A percentile compares a stretch with the other conserved stretches of the same genome.
phyloP scores from a whole-genome alignment of 2,797 vertebrate species.

The Corythornis leucogaster region DNA sequence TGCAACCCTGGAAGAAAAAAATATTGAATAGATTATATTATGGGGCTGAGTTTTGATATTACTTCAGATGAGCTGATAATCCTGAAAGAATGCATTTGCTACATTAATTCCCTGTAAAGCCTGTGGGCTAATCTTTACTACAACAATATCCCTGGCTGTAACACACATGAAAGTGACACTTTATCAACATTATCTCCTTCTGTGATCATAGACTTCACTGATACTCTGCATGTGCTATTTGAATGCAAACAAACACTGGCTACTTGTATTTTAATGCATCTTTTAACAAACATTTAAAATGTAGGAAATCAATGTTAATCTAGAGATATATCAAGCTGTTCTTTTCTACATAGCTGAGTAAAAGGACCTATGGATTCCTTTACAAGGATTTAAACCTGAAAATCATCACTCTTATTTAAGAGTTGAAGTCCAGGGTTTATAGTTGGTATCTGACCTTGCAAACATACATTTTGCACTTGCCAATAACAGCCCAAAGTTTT shows the following conservation, averaged over 20 bases:
- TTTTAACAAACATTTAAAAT: background rate
- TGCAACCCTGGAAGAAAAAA: background rate
- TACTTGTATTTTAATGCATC: background rate
- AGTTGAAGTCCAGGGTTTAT: background rate
- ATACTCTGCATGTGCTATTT: background rate
- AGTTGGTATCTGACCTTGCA: conserved; percentile 1
- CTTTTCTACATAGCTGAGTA: background rate
- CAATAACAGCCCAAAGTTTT: conserved; percentile 6
- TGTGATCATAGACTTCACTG: background rate
- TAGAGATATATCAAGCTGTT: background rate
- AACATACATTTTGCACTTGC: background rate
- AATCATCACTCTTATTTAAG: background rate
- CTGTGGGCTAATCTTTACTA: background rate
- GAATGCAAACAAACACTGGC: background rate
- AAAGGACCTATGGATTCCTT: background rate
- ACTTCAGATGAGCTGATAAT: background rate
- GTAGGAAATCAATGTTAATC: background rate
- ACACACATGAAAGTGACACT: background rate
- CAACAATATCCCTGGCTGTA: background rate
- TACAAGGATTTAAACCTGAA: background rate
- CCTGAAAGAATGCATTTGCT: background rate
- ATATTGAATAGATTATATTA: background rate
- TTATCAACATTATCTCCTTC: background rate
- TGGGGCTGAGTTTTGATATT: background rate
- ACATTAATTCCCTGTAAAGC: background rate